Evolutionary conservation across 1,140 invertebrate species (phyloP).

Genomic region (Apocrypta bakeri): DNA sequence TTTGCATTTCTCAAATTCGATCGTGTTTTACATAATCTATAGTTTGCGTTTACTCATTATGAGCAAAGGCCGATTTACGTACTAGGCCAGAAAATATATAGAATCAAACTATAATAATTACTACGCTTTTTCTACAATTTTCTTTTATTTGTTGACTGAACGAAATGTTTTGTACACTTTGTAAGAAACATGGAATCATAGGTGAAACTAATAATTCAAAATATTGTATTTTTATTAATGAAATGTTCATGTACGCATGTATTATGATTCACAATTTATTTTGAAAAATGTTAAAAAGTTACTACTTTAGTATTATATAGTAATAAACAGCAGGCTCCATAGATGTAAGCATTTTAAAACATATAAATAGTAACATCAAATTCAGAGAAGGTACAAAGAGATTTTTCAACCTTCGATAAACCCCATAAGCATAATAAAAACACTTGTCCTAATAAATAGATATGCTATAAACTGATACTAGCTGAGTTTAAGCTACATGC

Average conservation of each 20-base stretch:
- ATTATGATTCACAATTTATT: not conserved
- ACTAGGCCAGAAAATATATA: too few relatives aligned
- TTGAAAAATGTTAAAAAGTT: not conserved
- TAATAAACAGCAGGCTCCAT: not conserved
- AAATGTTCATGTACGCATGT: not conserved
- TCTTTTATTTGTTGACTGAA: too few relatives aligned
- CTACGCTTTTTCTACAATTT: too few relatives aligned
- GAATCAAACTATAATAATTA: too few relatives aligned
- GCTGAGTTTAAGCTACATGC: not conserved
- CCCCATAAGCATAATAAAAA: not conserved
- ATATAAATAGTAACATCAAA: not conserved
- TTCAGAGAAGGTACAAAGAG: not conserved
- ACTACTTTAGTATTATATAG: not conserved
- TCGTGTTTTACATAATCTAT: too few relatives aligned
- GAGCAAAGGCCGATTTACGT: too few relatives aligned
- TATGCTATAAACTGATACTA: not conserved
- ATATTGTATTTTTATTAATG: not conserved
- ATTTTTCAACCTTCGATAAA: not conserved
- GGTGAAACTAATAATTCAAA: not conserved
- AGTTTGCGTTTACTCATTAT: too few relatives aligned
- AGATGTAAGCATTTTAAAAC: slow-evolving; percentile 5
- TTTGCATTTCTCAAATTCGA: too few relatives aligned
- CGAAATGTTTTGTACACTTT: not conserved
- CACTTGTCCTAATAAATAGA: not conserved
- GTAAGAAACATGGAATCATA: not conserved